Evolutionary conservation across 2,113 vertebrate species (phyloP).

Genomic region (Procavia capensis): DNA sequence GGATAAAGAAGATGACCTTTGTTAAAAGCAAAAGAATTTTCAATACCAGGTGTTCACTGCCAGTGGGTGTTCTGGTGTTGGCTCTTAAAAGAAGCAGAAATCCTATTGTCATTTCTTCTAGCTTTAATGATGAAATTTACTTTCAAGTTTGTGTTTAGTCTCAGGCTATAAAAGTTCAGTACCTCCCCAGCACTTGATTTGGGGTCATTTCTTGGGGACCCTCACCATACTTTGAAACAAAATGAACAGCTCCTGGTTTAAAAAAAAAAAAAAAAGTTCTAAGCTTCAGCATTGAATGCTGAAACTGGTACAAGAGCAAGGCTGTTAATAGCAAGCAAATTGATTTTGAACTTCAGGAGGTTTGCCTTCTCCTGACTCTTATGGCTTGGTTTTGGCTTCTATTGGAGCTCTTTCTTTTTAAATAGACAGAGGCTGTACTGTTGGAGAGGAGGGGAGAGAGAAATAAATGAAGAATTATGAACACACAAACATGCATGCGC

Average conservation of each 20-base stretch:
- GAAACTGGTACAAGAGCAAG: constrained; percentile 63
- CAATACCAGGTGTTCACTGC: constrained; percentile 76
- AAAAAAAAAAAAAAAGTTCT: constrained; percentile 52
- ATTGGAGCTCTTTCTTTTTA: constrained; percentile 63
- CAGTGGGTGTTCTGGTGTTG: constrained; percentile 78
- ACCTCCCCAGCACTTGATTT: constrained; percentile 78
- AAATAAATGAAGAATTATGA: constrained; percentile 19
- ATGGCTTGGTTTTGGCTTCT: constrained; percentile 51
- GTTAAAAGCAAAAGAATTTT: constrained; percentile 80
- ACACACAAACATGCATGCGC: constrained; percentile 27
- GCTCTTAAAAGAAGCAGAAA: constrained; percentile 82
- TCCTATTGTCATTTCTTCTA: constrained; percentile 80
- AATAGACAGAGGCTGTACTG: constrained; percentile 14
- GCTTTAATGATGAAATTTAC: constrained; percentile 82
- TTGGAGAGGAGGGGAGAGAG: not conserved
- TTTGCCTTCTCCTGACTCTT: constrained; percentile 59
- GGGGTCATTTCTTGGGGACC: constrained; percentile 75
- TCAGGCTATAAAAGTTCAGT: constrained; percentile 75
- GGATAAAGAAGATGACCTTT: constrained; percentile 85
- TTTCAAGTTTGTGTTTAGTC: constrained; percentile 79
- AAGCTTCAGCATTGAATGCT: constrained; percentile 49
- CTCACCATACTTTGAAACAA: constrained; percentile 65
- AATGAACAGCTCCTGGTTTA: constrained; percentile 70
- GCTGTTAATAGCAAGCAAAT: constrained; percentile 66
- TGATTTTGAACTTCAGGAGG: constrained; percentile 69